Conservation (phyloP, 2,888 invertebrate species). For the Zygaena filipendulae region DNA sequence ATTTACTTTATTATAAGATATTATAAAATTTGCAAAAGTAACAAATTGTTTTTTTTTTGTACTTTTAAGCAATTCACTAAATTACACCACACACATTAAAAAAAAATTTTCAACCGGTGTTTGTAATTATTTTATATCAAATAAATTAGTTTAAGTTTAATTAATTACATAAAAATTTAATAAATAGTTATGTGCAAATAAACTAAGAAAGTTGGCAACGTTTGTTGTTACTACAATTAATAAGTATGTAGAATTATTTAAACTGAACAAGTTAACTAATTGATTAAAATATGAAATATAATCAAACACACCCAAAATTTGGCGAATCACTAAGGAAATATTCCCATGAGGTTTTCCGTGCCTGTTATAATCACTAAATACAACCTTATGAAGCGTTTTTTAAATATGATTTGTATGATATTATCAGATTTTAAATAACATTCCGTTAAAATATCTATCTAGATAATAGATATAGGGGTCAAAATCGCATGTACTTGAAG, state of each 20-base stretch:
- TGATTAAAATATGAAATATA: slow-evolving; percentile 61
- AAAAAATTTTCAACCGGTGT: slow-evolving; percentile 50
- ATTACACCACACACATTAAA: slow-evolving; percentile 64
- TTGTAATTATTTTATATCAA: no score
- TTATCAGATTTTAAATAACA: no score
- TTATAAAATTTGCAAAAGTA: slow-evolving; percentile 80
- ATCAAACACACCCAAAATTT: slow-evolving; percentile 48
- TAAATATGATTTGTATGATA: no score
- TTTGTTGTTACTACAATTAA: slow-evolving; percentile 23
- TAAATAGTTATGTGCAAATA: slow-evolving; percentile 60
- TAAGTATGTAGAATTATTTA: slow-evolving; percentile 50
- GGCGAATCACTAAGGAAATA: no score
- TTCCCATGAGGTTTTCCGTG: no score
- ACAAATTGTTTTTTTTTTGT: slow-evolving; percentile 74
- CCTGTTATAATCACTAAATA: no score
- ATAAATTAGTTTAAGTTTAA: slow-evolving; percentile 64
- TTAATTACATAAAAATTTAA: slow-evolving; percentile 61
- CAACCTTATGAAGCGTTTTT: slow-evolving; percentile 44
- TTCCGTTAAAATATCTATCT: no score
- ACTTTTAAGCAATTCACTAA: slow-evolving; percentile 76
- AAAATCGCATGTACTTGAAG: no score
- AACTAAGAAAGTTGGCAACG: slow-evolving; percentile 64
- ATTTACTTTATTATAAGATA: slow-evolving; percentile 67
- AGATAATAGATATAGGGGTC: no score
- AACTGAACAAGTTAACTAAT: slow-evolving; percentile 59